Conservation (phyloP, 2,888 invertebrate species). For the Desoria tigrina region DNA sequence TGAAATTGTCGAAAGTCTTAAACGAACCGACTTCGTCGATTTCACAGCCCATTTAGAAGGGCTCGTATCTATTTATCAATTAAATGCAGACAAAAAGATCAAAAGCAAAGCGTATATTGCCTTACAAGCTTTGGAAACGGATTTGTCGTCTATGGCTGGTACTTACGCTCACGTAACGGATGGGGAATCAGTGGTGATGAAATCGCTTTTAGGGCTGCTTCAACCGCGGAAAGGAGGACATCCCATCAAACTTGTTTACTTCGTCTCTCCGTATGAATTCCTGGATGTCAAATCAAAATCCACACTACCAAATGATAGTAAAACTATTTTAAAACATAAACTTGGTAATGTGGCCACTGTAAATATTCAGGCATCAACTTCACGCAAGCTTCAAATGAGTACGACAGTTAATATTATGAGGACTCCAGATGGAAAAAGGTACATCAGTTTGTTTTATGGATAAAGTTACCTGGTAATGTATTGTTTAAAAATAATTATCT, state of each 20-base stretch:
- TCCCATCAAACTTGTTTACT: constrained; percentile 90
- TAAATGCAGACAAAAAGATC: constrained; percentile 91
- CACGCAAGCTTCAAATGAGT: constrained; percentile 74
- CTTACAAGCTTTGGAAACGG: constrained; percentile 85
- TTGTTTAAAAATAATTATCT: too few relatives aligned
- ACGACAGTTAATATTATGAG: constrained; percentile 69
- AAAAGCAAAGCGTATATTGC: constrained; percentile 92
- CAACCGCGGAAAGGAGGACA: constrained; percentile 83
- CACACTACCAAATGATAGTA: constrained; percentile 69
- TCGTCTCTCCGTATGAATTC: constrained; percentile 89
- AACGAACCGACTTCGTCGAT: constrained; percentile 84
- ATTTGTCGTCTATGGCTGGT: constrained; percentile 64
- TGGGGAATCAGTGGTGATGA: constrained; percentile 56
- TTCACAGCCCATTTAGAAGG: constrained; percentile 90
- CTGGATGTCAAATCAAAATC: constrained; percentile 74
- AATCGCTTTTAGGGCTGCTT: constrained; percentile 84
- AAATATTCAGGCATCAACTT: constrained; percentile 81
- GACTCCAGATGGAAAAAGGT: constrained; percentile 75
- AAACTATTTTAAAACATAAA: constrained; percentile 65
- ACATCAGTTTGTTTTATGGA: constrained; percentile 26
- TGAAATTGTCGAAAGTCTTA: constrained; percentile 80
- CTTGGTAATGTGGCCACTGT: constrained; percentile 86
- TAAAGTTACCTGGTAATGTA: not conserved
- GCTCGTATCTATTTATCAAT: constrained; percentile 84
- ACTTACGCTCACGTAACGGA: constrained; percentile 47